Conservation (phyloP, 2,888 invertebrate genomes). For the Meteorus colon region DNA sequence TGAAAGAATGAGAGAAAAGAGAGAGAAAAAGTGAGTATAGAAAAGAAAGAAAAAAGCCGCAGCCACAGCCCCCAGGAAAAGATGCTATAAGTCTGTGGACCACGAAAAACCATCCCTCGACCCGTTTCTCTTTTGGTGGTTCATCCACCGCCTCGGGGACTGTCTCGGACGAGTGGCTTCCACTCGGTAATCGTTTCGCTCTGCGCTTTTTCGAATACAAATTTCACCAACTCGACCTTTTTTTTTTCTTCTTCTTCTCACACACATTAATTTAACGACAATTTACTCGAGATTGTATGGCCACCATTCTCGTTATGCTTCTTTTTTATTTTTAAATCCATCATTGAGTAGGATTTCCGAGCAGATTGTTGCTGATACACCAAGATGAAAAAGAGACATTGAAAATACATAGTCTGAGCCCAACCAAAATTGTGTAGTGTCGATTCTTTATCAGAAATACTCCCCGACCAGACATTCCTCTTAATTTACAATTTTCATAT, state of each 20-base stretch:
- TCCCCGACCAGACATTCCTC: too few relatives aligned
- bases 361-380: not conserved
- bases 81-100: constrained; percentile 16
- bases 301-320: not conserved
- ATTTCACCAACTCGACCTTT: constrained; percentile 39
- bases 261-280: constrained; percentile 4
- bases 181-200: constrained; percentile 55
- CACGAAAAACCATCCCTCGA: constrained; percentile 34
- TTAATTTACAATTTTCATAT: too few relatives aligned
- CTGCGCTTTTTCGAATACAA: constrained; percentile 57
- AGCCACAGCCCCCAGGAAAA: constrained; percentile 50
- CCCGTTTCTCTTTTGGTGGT: constrained; percentile 21
- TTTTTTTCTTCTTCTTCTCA: constrained; percentile 29
- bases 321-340: not conserved
- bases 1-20: constrained; percentile 19
- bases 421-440: not conserved
- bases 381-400: too few relatives aligned
- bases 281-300: constrained; percentile 12
- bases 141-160: constrained; percentile 17
- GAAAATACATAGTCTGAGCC: not conserved
- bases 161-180: constrained; percentile 41
- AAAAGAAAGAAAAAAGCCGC: constrained; percentile 24
- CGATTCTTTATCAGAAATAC: not conserved
- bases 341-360: not conserved
- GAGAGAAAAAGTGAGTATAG: not conserved